Base-by-base conservation (phyloP, 2,888 invertebrate species). In the Acleris cristana region DNA sequence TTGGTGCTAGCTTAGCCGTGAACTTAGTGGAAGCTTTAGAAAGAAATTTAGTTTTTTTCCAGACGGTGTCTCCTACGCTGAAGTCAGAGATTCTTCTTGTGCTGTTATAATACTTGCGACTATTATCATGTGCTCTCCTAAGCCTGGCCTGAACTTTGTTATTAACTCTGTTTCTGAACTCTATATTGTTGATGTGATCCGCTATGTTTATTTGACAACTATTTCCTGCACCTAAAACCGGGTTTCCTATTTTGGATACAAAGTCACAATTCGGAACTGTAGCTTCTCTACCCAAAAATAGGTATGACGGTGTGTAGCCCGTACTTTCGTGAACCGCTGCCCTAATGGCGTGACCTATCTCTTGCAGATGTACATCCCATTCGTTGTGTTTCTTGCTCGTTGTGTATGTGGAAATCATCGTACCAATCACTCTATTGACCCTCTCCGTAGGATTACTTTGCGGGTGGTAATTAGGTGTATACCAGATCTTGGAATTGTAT, bases 361-460 rank as follows among this genome's bases (percentile, higher is more conserved):
- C n/a, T 2, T 44, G 26, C 6, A 62, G 16, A 30, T 62, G 12
- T 0, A 6, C 23, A 26, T 62, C 61, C 61, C 61, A 61, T 34
- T 65, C 66, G 40, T 69, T 70, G 19, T 71, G 73, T 40, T 70
- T 72, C 2, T 69, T 58, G 18, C 45, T 26, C 18, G 66, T 48
- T 18, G 68, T 66, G 45, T 70, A 80, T 0, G 76, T 69, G 19
- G 78, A 55, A 6, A 82, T 74, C 62, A 74, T 76, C 1, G 76
- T 76, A 8, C 78, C 73, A 1, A 83, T 62, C 0, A 77, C 76
- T 23, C 76, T 58, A 64, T 83, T 83, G 0, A 76, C 73, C 0
- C 79, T 64, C 61, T 84, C 83, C 0, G 79, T 78, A 2, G 80
- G 78, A 62, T 84, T 83, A 1, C 70, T 68, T 70, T 84, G 83